Base-by-base conservation (phyloP, 2,797 vertebrate genomes). In the Crax fasciolata region DNA sequence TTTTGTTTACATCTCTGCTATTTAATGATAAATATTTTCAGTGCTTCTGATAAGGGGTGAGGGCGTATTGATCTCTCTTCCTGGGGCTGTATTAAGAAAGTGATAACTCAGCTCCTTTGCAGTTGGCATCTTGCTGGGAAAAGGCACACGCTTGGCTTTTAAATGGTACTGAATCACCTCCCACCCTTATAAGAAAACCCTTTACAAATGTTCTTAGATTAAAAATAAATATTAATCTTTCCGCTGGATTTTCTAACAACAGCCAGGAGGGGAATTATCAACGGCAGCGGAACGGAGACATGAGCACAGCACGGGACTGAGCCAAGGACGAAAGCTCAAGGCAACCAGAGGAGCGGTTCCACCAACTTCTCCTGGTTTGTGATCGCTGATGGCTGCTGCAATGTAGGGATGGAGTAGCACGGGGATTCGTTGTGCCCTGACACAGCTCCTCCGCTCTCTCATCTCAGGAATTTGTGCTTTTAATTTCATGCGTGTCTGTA, bases 11-110 rank as follows among this genome's bases (percentile, higher is more conserved):
- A 75, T 51, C 83, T 27, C 75, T 18, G 7, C 59, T 81, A 14
- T 78, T 91, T 74, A 95, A 84, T 52, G 84, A 46, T 68, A 79
- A 89, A 92, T 81, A 93, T 93, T 95, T 95, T 70, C 92, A 78
- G 67, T 0, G 0, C 57, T 84, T 62, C 90, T 85, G 92, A 80
- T 87, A 94, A 77, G 14, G 76, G 67, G 57, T 25, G 78, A 90
- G 84, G 90, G 28, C 2, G 5, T 61, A 96, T 92, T 2, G 89
- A 91, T 97, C 83, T 65, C 94, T 92, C n/a, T 70, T 23, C 72
- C 63, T 49, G 5, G 7, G 44, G 86, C 88, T 91, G 44, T 48
- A 54, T 95, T 92, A 87, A 94, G 90, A 85, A 93, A 77, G 51
- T 52, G 81, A 24, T 1, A 76, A 65, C 66, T 95, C 95, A 89